A percentile compares a stretch with the other conserved stretches of the same genome.
Conservation (phyloP, 2,888 invertebrate genomes). For the Pasiphila rectangulata region DNA sequence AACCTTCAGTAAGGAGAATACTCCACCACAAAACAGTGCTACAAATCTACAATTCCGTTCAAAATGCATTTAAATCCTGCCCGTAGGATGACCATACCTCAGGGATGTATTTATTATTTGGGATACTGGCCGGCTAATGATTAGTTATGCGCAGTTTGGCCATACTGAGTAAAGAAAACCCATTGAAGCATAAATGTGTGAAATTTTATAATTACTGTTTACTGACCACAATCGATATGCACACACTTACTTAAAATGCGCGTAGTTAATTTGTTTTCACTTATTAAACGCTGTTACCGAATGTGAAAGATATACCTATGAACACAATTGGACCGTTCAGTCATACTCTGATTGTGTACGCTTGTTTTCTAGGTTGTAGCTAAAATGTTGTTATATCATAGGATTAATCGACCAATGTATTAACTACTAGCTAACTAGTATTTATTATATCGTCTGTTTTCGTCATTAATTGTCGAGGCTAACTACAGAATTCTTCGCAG, state of each 20-base stretch:
- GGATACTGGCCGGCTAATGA: conserved; percentile 40
- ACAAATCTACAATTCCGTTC: conserved; percentile 6
- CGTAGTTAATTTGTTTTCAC: conserved; percentile 11
- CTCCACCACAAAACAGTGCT: too few relatives aligned
- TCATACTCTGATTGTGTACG: conserved; percentile 18
- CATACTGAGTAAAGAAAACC: conserved; percentile 10
- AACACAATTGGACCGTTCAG: conserved; percentile 19
- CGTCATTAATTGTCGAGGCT: conserved; percentile 1
- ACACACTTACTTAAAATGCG: conserved; percentile 15
- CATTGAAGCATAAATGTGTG: conserved; percentile 3
- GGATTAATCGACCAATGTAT: conserved; percentile 5
- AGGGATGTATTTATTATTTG: conserved; percentile 43
- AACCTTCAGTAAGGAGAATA: too few relatives aligned
- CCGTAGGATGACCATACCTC: conserved; percentile 23
- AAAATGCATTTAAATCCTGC: conserved; percentile 16
- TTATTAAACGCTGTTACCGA: conserved; percentile 16
- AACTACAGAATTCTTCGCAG: conserved; percentile 1
- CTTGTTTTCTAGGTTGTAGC: conserved; percentile 1
- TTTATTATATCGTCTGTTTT: conserved; percentile 4
- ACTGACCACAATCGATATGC: conserved; percentile 3
- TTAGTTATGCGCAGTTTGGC: conserved; percentile 46
- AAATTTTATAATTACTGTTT: conserved; percentile 1
- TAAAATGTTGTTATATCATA: conserved; percentile 14
- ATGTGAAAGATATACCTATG: conserved; percentile 11
- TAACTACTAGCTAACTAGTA: too few relatives aligned